A percentile compares a stretch with the other conserved stretches of the same genome.
Evolutionary conservation across 1,140 invertebrate genomes (phyloP).

Genomic region (Zaprionus ghesquierei): DNA sequence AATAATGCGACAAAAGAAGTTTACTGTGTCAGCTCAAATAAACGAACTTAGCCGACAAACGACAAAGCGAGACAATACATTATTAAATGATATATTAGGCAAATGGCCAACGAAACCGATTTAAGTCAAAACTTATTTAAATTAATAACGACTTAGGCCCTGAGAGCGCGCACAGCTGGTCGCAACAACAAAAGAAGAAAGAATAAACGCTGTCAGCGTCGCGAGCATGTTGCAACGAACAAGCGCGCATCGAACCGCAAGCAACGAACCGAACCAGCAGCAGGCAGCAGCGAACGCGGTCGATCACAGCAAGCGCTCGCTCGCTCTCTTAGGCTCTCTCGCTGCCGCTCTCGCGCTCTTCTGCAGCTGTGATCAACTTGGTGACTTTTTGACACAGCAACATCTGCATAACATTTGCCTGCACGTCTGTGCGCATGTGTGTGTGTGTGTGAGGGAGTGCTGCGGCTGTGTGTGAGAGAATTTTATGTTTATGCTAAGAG

Average conservation of each 20-base stretch:
- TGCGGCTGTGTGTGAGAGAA: slow-evolving; percentile 24
- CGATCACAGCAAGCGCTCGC: not conserved
- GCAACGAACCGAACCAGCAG: not conserved
- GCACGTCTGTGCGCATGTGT: not conserved
- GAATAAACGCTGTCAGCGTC: not conserved
- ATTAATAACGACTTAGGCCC: not conserved
- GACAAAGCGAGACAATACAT: not conserved
- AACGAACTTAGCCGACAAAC: not conserved
- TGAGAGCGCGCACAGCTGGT: not conserved
- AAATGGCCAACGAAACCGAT: not conserved
- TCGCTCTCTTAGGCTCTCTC: not conserved
- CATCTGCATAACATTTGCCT: not conserved
- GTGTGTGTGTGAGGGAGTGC: slow-evolving; percentile 13
- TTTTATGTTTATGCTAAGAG: slow-evolving; percentile 75
- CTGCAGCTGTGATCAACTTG: slow-evolving; percentile 10
- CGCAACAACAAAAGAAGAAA: not conserved
- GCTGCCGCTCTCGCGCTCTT: slow-evolving; percentile 1
- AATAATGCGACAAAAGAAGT: not conserved
- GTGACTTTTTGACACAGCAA: slow-evolving; percentile 32
- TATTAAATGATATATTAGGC: slow-evolving; percentile 4
- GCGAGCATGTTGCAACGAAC: not conserved
- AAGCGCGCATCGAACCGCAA: not conserved
- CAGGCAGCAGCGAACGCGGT: too few species aligned
- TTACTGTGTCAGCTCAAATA: not conserved
- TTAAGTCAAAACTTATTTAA: slow-evolving; percentile 2